Percentiles rank a stretch among this genome's conserved stretches.
These are phyloP conservation scores for Armadillidium nasatum DNA, from an alignment of 1,140 invertebrate species.

Conservation along the genomic window DNA sequence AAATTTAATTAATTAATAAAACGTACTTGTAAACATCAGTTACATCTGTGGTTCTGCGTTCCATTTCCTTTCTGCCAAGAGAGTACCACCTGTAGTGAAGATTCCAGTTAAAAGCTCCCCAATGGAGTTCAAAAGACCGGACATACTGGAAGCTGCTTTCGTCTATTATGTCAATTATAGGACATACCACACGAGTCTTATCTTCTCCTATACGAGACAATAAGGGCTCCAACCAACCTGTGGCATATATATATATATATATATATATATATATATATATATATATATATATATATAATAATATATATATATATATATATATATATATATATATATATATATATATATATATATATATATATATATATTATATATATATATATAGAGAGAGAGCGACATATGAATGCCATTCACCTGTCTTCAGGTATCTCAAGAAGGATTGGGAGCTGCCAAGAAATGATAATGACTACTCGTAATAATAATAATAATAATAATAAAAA, in stretches of 20 bases:
- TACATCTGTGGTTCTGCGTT: conserved; percentile 54
- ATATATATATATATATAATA: conserved; percentile 25
- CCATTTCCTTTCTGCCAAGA: conserved; percentile 59
- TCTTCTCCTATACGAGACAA: conserved; percentile 69
- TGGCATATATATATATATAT: too few species aligned
- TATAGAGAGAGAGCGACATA: too few species aligned
- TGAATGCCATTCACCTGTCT: too few species aligned
- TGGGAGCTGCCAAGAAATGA: too few species aligned
- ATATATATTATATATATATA: too few species aligned
- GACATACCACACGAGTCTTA: conserved; percentile 74
- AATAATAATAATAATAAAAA: too few species aligned
- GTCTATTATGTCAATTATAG: conserved; percentile 91
- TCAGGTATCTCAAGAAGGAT: too few species aligned
- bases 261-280: too few species aligned
- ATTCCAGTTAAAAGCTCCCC: conserved; percentile 97
- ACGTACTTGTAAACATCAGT: conserved; percentile 69
- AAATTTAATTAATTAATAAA: too few species aligned
- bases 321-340: neutral
- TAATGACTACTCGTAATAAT: too few species aligned
- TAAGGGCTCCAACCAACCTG: conserved; percentile 77
- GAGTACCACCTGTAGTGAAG: conserved; percentile 80
- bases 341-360: neutral
- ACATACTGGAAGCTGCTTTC: conserved; percentile 89
- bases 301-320: conserved; percentile 17
- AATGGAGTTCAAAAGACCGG: conserved; percentile 83